Evolutionary conservation across 2,797 vertebrate genomes (phyloP).

Genomic region (Allobates femoralis): DNA sequence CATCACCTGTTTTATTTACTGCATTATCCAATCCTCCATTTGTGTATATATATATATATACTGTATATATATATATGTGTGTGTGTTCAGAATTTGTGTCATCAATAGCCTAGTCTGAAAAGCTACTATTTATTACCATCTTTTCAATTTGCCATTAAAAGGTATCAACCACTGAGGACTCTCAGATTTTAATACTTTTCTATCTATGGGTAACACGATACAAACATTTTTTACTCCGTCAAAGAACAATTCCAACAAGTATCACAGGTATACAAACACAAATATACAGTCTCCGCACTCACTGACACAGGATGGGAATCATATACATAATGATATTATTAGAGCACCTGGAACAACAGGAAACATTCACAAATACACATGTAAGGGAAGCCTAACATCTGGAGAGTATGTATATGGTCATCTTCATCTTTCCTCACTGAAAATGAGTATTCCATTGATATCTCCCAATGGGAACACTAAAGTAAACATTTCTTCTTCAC

Average conservation of each 20-base stretch:
- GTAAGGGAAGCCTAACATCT: slow-evolving; percentile 52
- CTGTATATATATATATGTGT: no score
- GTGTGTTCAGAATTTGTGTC: no score
- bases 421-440: slow-evolving; percentile 57
- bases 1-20: no score
- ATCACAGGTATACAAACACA: slow-evolving; percentile 53
- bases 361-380: slow-evolving; percentile 49
- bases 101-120: no score
- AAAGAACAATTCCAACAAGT: not conserved
- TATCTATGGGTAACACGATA: not conserved
- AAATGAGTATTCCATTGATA: slow-evolving; percentile 40
- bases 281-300: slow-evolving; percentile 54
- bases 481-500: slow-evolving; percentile 44
- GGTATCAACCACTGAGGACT: no score
- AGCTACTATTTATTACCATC: no score
- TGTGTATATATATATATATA: no score
- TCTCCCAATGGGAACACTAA: slow-evolving; percentile 21
- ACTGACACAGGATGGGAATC: slow-evolving; percentile 50
- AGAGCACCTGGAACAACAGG: slow-evolving; percentile 60
- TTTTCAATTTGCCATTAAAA: no score
- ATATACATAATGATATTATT: slow-evolving; percentile 41
- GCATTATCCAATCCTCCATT: no score
- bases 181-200: no score
- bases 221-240: not conserved
- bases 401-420: slow-evolving; percentile 52